These are phyloP conservation scores for Acropora yongei DNA, from an alignment of 64 coral and sea anemone species.

Conservation along the genomic window DNA sequence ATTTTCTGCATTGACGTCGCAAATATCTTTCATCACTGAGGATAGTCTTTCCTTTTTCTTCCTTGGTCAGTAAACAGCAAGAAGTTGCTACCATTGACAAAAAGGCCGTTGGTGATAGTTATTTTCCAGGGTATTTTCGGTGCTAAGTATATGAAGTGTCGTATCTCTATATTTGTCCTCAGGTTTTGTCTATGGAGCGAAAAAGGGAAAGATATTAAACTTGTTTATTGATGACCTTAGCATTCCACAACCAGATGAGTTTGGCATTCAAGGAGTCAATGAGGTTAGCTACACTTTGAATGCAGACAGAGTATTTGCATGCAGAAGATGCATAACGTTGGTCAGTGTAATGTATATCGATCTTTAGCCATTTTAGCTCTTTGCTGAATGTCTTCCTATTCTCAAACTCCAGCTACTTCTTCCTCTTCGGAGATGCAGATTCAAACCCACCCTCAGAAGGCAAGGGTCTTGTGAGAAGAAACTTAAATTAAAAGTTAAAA, in stretches of 20 bases:
- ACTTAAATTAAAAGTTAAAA: no score
- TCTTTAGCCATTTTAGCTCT: background rate
- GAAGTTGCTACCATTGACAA: background rate
- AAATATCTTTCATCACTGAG: no score
- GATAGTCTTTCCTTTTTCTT: no score
- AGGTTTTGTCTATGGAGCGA: conserved; percentile 98
- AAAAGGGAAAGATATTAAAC: conserved; percentile 87
- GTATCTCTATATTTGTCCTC: background rate
- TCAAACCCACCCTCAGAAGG: no score
- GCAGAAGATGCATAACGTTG: no score
- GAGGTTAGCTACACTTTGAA: conserved; percentile 55
- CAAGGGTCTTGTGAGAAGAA: no score
- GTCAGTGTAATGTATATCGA: no score
- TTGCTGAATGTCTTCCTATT: no score
- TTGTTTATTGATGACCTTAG: conserved; percentile 97
- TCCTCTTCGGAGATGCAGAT: no score
- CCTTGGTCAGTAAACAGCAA: background rate
- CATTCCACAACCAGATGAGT: conserved; percentile 73
- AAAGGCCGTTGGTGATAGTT: background rate
- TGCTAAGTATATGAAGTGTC: background rate
- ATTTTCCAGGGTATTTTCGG: background rate
- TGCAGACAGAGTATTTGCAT: no score
- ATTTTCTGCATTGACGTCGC: no score
- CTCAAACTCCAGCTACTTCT: no score
- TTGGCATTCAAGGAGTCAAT: conserved; percentile 90